phyloP scores from a whole-genome alignment of 2,797 vertebrate species.

The Eleutherodactylus coqui region DNA sequence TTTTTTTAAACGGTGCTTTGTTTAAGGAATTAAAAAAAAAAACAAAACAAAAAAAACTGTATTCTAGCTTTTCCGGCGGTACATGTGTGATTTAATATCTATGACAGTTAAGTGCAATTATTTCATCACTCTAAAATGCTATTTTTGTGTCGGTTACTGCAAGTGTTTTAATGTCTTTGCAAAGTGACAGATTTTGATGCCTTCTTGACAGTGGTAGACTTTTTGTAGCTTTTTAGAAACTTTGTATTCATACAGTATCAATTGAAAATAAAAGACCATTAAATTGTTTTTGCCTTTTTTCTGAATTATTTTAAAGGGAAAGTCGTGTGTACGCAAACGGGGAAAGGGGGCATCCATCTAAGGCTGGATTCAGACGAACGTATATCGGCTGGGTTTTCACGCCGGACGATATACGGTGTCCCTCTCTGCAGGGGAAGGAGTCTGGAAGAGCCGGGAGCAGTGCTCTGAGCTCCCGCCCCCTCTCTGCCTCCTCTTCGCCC shows the following conservation, averaged over 20 bases:
- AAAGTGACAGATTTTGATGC: slow-evolving; percentile 98
- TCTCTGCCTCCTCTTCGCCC: no score
- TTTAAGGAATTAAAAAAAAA: slow-evolving; percentile 82
- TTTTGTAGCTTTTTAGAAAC: slow-evolving; percentile 99
- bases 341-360: no score
- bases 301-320: background rate
- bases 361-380: no score
- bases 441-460: no score
- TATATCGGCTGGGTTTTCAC: no score
- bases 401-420: no score
- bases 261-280: slow-evolving; percentile 94
- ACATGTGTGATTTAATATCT: slow-evolving; percentile 98
- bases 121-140: slow-evolving; percentile 89
- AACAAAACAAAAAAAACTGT: slow-evolving; percentile 69
- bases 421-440: no score
- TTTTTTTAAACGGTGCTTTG: slow-evolving; percentile 96
- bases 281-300: slow-evolving; percentile 72
- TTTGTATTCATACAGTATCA: slow-evolving; percentile 99
- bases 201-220: slow-evolving; percentile 99
- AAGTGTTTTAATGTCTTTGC: slow-evolving; percentile 98
- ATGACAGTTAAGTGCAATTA: slow-evolving; percentile 92
- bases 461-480: no score
- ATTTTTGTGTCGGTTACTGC: slow-evolving; percentile 96
- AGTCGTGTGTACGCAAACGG: no score
- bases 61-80: slow-evolving; percentile 94